Conservation (phyloP, 2,113 vertebrate species). For the Podarcis muralis region DNA sequence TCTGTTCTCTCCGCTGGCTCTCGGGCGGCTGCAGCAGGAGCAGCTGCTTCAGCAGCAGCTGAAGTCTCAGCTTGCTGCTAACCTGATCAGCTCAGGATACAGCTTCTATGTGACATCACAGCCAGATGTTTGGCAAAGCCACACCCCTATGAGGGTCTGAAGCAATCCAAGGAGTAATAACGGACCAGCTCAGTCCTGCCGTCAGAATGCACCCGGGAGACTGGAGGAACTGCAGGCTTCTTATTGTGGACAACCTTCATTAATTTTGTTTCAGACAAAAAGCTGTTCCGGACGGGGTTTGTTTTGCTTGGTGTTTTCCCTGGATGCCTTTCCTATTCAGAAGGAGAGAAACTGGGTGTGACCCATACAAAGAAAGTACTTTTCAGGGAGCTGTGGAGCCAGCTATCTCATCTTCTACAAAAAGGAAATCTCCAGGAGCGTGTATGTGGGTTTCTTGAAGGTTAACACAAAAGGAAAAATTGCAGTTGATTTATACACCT, state of each 20-base stretch:
- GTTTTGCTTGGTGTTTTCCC: neutral
- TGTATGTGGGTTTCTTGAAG: neutral
- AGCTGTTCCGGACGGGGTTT: constrained; percentile 47
- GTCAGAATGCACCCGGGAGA: constrained; percentile 67
- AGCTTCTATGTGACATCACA: constrained; percentile 74
- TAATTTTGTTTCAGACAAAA: neutral
- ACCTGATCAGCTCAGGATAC: constrained; percentile 72
- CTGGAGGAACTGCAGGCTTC: constrained; percentile 35
- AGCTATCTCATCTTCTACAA: constrained; percentile 28
- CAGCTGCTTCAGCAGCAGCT: constrained; percentile 45
- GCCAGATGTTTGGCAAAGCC: constrained; percentile 76
- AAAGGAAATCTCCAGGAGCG: neutral
- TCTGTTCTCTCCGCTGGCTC: constrained; percentile 17
- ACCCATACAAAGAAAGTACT: constrained; percentile 61
- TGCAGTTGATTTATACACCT: constrained; percentile 28
- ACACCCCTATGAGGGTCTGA: constrained; percentile 69
- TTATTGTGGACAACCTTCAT: neutral
- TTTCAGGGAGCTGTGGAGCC: constrained; percentile 62
- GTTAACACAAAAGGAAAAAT: constrained; percentile 20
- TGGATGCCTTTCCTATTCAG: constrained; percentile 55
- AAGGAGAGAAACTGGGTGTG: constrained; percentile 64
- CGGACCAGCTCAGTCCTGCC: constrained; percentile 64
- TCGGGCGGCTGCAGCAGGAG: constrained; percentile 33
- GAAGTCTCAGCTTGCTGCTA: constrained; percentile 30
- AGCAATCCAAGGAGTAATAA: constrained; percentile 66